Evolutionary conservation across 2,888 invertebrate genomes (phyloP).

Genomic region (Polymixis lichenea): DNA sequence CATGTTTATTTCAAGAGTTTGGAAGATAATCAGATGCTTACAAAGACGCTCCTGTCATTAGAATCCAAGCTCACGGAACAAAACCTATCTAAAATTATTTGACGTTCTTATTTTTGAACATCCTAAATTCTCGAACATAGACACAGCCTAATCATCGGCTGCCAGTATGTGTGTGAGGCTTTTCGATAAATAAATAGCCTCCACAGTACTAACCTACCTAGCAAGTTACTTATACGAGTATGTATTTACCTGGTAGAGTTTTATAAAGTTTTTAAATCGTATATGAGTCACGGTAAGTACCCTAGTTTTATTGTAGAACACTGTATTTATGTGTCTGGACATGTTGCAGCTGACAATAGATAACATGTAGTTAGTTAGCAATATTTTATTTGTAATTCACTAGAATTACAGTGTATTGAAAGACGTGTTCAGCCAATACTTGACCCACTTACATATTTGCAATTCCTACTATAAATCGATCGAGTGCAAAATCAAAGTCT

Average conservation of each 20-base stretch:
- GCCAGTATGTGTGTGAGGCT: too few relatives aligned
- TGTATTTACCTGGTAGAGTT: background rate
- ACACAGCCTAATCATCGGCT: too few relatives aligned
- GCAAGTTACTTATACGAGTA: background rate
- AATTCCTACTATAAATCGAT: conserved; percentile 56
- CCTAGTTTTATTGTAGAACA: conserved; percentile 56
- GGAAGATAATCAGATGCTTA: too few relatives aligned
- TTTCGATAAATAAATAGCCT: too few relatives aligned
- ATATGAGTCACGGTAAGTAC: conserved; percentile 52
- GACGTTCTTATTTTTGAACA: too few relatives aligned
- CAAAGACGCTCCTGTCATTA: too few relatives aligned
- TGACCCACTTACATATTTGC: conserved; percentile 63
- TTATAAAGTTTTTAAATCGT: conserved; percentile 16
- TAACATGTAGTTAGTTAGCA: conserved; percentile 29
- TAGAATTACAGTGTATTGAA: conserved; percentile 45
- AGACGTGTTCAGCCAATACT: conserved; percentile 54
- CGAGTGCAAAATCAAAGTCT: conserved; percentile 61
- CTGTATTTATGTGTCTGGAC: conserved; percentile 48
- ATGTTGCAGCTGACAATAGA: conserved; percentile 46
- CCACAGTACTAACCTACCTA: background rate
- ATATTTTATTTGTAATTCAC: conserved; percentile 49
- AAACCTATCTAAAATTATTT: too few relatives aligned
- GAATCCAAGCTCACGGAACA: too few relatives aligned
- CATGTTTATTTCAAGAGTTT: too few relatives aligned
- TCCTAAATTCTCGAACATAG: too few relatives aligned